Conservation (phyloP, 1,140 invertebrate genomes). For the Sesamia nonagrioides region DNA sequence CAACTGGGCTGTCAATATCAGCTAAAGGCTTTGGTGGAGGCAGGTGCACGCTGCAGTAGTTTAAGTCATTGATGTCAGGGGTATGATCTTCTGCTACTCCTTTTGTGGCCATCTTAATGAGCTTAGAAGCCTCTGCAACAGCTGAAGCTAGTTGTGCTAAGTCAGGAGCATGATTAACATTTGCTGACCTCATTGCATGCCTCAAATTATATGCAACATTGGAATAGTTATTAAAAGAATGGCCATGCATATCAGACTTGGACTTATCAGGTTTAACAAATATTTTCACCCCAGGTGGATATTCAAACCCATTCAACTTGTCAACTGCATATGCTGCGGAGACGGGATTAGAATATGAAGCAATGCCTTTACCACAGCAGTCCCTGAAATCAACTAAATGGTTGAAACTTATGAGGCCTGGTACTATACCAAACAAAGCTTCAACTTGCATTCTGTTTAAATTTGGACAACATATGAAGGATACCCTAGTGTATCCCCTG, state of each 20-base stretch:
- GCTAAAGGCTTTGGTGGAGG: constrained; percentile 92
- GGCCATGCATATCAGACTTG: constrained; percentile 62
- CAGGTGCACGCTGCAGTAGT: constrained; percentile 89
- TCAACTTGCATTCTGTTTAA: constrained; percentile 67
- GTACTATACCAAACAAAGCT: constrained; percentile 72
- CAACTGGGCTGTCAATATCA: constrained; percentile 83
- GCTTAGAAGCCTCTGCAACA: constrained; percentile 76
- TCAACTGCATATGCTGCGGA: constrained; percentile 75
- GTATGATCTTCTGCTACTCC: constrained; percentile 62
- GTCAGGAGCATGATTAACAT: constrained; percentile 65
- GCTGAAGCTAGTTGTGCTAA: constrained; percentile 73
- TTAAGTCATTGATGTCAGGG: constrained; percentile 67
- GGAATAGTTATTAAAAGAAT: constrained; percentile 63
- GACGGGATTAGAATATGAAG: constrained; percentile 71
- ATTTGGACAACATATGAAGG: constrained; percentile 71
- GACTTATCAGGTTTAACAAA: constrained; percentile 68
- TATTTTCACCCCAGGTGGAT: constrained; percentile 71
- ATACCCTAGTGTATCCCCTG: constrained; percentile 65
- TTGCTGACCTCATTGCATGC: constrained; percentile 65
- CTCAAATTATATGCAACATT: constrained; percentile 67
- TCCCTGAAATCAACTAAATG: constrained; percentile 73
- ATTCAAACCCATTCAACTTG: constrained; percentile 77
- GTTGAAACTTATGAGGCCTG: constrained; percentile 67
- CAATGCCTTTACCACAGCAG: constrained; percentile 70
- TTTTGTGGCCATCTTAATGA: constrained; percentile 74